phyloP scores from a whole-genome alignment of 1,140 invertebrate species.

The Radopholus similis region DNA sequence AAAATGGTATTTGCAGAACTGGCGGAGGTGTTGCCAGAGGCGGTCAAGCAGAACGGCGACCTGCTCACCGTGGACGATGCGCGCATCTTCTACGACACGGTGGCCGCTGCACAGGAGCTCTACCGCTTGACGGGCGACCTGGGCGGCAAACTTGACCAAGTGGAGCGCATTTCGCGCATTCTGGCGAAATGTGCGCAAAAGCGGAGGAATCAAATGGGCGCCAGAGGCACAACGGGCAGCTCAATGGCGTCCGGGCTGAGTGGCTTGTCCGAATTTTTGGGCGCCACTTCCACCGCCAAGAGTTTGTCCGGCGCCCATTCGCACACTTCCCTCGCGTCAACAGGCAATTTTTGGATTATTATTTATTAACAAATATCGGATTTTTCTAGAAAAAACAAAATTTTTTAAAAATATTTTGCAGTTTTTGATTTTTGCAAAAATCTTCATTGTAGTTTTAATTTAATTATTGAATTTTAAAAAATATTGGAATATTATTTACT shows the following conservation, averaged over 20 bases:
- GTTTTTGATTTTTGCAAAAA: no score
- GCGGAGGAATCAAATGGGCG: constrained; percentile 44
- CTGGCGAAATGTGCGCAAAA: constrained; percentile 41
- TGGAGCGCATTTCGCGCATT: constrained; percentile 48
- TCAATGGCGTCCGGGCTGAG: constrained; percentile 50
- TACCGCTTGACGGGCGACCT: constrained; percentile 52
- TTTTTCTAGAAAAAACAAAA: no score
- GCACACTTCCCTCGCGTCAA: constrained; percentile 30
- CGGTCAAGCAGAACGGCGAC: constrained; percentile 72
- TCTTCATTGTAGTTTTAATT: no score
- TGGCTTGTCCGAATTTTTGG: constrained; percentile 29
- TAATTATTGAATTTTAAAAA: no score
- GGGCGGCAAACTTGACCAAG: constrained; percentile 57
- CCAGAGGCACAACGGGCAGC: no score
- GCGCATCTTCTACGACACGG: constrained; percentile 57
- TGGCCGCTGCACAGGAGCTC: constrained; percentile 57
- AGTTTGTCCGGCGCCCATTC: constrained; percentile 25
- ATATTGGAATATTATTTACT: no score
- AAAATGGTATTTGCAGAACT: constrained; percentile 70
- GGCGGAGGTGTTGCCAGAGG: constrained; percentile 82
- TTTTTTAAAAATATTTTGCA: no score
- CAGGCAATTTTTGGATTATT: no score
- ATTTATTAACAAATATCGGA: no score
- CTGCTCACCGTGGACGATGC: constrained; percentile 56
- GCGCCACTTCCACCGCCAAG: constrained; percentile 15